A percentile compares a stretch with the other conserved stretches of the same genome.
Conservation (phyloP, 2,113 vertebrate species). For the Ailuropoda melanoleuca region DNA sequence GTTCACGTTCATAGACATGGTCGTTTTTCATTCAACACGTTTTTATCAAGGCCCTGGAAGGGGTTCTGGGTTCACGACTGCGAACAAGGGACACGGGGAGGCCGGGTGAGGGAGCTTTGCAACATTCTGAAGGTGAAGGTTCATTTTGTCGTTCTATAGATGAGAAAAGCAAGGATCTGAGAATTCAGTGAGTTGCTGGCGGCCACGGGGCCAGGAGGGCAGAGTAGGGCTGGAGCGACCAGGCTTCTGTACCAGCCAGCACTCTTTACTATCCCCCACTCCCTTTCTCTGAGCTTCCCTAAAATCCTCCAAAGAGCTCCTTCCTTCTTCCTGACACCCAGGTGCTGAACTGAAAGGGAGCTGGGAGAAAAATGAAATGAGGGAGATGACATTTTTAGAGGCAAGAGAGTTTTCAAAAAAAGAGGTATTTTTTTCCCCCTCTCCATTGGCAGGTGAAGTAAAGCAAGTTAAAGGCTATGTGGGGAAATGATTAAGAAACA, state of each 20-base stretch:
- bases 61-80: not conserved
- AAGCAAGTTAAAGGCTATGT: not conserved
- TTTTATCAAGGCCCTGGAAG: not conserved
- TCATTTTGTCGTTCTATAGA: too few species aligned
- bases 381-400: conserved; percentile 23
- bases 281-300: not conserved
- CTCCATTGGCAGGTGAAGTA: conserved; percentile 14
- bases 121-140: not conserved
- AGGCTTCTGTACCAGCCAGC: too few species aligned
- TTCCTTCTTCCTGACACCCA: not conserved
- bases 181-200: not conserved
- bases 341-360: not conserved
- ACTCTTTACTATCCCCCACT: accelerated
- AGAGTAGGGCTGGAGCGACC: accelerated
- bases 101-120: too few species aligned
- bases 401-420: not conserved
- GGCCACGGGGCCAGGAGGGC: accelerated
- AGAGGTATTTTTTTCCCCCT: accelerated
- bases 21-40: not conserved
- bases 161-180: not conserved
- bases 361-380: not conserved
- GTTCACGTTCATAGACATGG: not conserved
- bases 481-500: not conserved
- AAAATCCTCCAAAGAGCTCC: not conserved
- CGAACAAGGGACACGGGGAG: not conserved